Conservation (phyloP, 2,113 vertebrate genomes). For the Pelobates fuscus region DNA sequence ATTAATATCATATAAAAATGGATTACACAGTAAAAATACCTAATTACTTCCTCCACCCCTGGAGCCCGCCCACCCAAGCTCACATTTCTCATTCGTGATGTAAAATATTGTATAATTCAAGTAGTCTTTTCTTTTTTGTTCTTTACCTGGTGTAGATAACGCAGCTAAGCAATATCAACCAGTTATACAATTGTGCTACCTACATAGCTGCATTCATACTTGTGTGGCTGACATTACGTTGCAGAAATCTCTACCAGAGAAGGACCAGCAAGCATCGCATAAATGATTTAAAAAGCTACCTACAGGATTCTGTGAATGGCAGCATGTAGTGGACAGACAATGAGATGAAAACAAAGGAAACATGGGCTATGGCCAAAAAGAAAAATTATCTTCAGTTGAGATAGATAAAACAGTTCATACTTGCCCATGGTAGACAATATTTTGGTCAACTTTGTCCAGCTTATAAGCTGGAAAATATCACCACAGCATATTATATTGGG, state of each 20-base stretch:
- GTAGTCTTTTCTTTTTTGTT: conserved; percentile 63
- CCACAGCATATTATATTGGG: not conserved
- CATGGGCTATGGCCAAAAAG: not conserved
- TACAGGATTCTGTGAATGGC: not conserved
- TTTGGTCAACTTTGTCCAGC: not conserved
- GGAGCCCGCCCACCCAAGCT: conserved; percentile 55
- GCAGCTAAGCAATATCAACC: conserved; percentile 66
- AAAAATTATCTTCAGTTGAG: not conserved
- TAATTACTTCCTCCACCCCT: conserved; percentile 52
- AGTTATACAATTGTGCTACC: conserved; percentile 5
- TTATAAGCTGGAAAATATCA: not conserved
- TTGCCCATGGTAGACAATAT: not conserved
- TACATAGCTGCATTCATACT: not conserved
- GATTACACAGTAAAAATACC: conserved; percentile 78
- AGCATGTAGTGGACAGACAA: not conserved
- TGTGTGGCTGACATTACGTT: not conserved
- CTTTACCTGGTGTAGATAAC: conserved; percentile 72
- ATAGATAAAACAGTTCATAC: too few relatives aligned
- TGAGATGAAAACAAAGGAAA: conserved; percentile 43
- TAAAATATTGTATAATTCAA: conserved; percentile 75
- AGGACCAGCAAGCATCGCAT: too few relatives aligned
- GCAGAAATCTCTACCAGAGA: not conserved
- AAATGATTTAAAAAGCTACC: not conserved
- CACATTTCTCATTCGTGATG: conserved; percentile 71
- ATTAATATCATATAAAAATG: conserved; percentile 84